Evolutionary conservation across 2,797 vertebrate genomes (phyloP).

Genomic region (Onychomys arenicola): DNA sequence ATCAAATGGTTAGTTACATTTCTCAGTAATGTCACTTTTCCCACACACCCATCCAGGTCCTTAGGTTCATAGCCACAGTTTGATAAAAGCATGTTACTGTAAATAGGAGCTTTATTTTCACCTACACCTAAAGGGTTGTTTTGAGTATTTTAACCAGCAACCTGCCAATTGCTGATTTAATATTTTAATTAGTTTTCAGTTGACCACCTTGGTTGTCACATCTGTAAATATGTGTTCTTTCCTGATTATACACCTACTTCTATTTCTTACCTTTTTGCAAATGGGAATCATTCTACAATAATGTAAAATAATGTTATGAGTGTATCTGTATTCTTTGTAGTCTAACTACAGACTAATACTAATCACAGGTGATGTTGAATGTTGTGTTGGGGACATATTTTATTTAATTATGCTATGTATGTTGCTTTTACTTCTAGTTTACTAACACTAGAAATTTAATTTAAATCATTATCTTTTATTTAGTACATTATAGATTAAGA

Average conservation of each 20-base stretch:
- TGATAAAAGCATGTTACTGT: fast-evolving
- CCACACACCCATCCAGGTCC: too few species aligned
- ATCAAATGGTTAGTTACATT: not conserved
- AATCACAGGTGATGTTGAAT: not conserved
- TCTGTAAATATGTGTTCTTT: not conserved
- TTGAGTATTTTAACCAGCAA: not conserved
- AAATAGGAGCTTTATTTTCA: fast-evolving
- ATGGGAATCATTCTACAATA: not conserved
- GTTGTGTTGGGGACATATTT: not conserved
- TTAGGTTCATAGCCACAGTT: not conserved
- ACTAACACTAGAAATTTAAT: not conserved
- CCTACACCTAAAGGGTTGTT: not conserved
- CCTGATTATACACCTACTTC: not conserved
- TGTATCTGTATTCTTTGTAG: not conserved
- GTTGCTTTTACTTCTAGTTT: not conserved
- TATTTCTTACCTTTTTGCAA: not conserved
- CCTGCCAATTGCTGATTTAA: not conserved
- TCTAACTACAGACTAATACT: not conserved
- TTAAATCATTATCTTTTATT: not conserved
- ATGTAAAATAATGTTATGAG: not conserved
- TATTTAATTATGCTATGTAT: not conserved
- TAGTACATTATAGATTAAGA: not conserved
- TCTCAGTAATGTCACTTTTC: not conserved
- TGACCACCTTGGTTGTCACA: too few species aligned
- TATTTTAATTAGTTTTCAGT: not conserved